These are phyloP conservation scores for Porites evermanni DNA, from an alignment of 92 coral and sea anemone genomes.

Conservation along the genomic window DNA sequence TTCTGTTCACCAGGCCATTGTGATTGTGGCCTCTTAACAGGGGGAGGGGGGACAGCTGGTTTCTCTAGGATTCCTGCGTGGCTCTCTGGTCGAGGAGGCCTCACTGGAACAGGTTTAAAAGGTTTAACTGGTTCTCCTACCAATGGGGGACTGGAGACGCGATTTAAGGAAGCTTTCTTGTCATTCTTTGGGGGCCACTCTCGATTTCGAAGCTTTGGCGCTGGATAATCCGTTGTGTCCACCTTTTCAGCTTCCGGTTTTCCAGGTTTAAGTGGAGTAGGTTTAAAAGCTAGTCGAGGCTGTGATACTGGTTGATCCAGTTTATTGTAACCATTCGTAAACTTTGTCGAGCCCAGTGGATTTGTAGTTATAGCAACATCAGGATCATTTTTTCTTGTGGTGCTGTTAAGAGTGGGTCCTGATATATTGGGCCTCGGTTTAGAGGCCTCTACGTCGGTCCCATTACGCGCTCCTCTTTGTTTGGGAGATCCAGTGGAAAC, in stretches of 20 bases:
- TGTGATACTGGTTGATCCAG: constrained; percentile 1
- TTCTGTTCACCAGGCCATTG: constrained; percentile 8
- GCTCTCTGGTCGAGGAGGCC: constrained; percentile 47
- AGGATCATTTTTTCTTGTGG: constrained; percentile 26
- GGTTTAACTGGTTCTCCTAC: constrained; percentile 17
- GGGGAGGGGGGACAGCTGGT: constrained; percentile 13
- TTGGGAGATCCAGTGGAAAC: constrained; percentile 27
- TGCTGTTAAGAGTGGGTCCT: constrained; percentile 29
- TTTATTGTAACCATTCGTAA: neutral
- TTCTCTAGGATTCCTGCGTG: constrained; percentile 57
- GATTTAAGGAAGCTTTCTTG: constrained; percentile 41
- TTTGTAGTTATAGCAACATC: constrained; percentile 13
- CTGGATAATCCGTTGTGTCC: constrained; percentile 15
- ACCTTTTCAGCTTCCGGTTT: constrained; percentile 45
- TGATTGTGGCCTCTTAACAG: constrained; percentile 14
- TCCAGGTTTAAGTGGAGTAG: constrained; percentile 49
- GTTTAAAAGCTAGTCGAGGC: constrained; percentile 18
- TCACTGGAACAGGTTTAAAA: neutral
- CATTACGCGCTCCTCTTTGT: neutral
- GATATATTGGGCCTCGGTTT: constrained; percentile 42
- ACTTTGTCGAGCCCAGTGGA: neutral
- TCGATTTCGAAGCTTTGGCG: constrained; percentile 9
- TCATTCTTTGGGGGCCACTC: constrained; percentile 47
- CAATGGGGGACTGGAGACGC: constrained; percentile 36
- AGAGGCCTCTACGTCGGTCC: constrained; percentile 22